A percentile compares a stretch with the other conserved stretches of the same genome.
Evolutionary conservation across 2,797 vertebrate genomes (phyloP).

Genomic region (Acridotheres tristis): DNA sequence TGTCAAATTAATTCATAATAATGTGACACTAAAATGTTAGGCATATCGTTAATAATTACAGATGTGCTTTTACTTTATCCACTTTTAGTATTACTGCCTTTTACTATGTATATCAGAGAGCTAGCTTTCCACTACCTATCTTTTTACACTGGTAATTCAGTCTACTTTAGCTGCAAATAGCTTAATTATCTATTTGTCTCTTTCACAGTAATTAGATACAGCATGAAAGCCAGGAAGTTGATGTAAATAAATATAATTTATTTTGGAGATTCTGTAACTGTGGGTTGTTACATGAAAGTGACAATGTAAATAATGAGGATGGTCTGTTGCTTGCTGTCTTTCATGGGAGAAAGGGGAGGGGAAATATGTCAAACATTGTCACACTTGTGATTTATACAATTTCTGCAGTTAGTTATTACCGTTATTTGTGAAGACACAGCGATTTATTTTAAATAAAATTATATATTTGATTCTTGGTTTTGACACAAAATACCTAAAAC

Average conservation of each 20-base stretch:
- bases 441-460: not conserved
- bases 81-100: not conserved
- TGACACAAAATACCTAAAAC: not conserved
- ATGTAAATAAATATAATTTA: conserved; percentile 55
- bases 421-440: not conserved
- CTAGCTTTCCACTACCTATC: not conserved
- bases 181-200: conserved; percentile 57
- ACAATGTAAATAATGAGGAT: conserved; percentile 42
- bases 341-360: not conserved
- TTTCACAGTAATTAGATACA: conserved; percentile 40
- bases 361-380: not conserved
- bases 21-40: conserved; percentile 44
- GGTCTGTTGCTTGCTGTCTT: not conserved
- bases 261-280: conserved; percentile 35
- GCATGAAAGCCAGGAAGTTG: conserved; percentile 21
- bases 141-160: not conserved
- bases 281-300: conserved; percentile 19
- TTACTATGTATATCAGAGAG: not conserved
- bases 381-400: not conserved
- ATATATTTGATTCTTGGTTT: not conserved
- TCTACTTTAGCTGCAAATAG: conserved; percentile 21
- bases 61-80: not conserved
- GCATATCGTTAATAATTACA: conserved; percentile 45
- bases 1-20: conserved; percentile 59
- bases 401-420: not conserved